Base-by-base conservation (phyloP, 2,888 invertebrate genomes). In the Aplocera efformata region DNA sequence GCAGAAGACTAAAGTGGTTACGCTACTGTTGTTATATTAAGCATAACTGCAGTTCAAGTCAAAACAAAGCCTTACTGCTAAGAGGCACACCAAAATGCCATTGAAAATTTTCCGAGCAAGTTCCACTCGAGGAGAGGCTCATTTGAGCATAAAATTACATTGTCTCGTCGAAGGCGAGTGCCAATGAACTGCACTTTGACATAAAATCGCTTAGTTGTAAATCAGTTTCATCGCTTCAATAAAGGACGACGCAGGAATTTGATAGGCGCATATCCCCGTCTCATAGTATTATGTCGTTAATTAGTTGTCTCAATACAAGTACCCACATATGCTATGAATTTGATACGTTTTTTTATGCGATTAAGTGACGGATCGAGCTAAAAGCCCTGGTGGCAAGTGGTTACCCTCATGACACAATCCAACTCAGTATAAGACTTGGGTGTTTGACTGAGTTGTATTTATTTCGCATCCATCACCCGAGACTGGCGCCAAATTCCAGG, bases 171-270 rank as follows among this genome's bases (percentile, higher is more conserved):
- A 79, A 83, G 85, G 83, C 67, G 74, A 63, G 79, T 85, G 86
- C 76, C 86, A 85, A 82, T 86, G 88, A 86, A 86, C 86, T 86
- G 77, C 85, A 82, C 85, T 88, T 88, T 85, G 86, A 85, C 86
- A 88, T 86, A 80, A 88, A 86, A 84, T 88, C 67, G 72, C 79
- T 79, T 80, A 60, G 79, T 72, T 75, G 81, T 85, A 85, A 86
- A 86, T 85, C 81, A 76, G 73, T 82, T 86, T 86, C 75, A 85
- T 85, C 84, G 63, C 82, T 79, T 79, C 79, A 82, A 85, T 86
- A 86, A 86, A 86, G 74, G 72, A 72, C 74, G 83, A 81, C 74
- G 74, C 72, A 77, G 78, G 76, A 72, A 77, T 79, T 71, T 67
- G 74, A 79, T 80, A 78, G 80, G 62, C 60, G 56, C 68, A 75